phyloP scores from a whole-genome alignment of 2,113 vertebrate species.

The Atrichornis clamosus region DNA sequence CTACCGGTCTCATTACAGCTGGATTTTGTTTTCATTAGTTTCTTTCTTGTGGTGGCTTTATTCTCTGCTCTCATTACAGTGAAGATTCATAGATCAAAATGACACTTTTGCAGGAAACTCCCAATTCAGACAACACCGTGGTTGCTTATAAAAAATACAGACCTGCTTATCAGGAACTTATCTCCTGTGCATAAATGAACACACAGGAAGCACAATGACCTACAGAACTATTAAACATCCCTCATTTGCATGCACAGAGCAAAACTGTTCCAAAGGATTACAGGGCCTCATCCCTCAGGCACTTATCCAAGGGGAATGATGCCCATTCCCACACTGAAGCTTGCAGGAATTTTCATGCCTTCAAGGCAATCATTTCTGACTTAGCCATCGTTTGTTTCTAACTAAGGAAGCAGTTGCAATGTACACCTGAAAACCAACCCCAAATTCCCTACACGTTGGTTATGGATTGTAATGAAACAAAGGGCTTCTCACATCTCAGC shows the following conservation, averaged over 20 bases:
- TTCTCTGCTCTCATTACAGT: conserved; percentile 50
- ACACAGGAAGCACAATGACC: neutral
- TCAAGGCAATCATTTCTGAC: neutral
- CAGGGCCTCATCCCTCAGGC: neutral
- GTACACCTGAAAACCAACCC: neutral
- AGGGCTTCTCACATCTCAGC: neutral
- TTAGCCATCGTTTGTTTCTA: neutral
- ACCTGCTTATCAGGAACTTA: conserved; percentile 4
- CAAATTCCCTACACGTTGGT: neutral
- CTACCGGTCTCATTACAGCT: conserved; percentile 55
- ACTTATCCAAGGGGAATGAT: neutral
- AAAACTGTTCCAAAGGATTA: neutral
- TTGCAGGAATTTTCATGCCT: neutral
- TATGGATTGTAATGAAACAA: neutral
- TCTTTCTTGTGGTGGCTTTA: conserved; percentile 32
- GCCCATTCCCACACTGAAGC: neutral
- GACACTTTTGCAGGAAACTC: conserved; percentile 11
- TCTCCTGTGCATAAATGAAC: neutral
- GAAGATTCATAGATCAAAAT: conserved; percentile 43
- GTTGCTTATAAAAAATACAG: neutral
- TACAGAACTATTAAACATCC: neutral
- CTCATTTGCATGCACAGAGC: neutral
- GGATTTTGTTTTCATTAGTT: conserved; percentile 62
- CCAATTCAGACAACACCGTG: neutral
- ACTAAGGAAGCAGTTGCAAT: neutral